Conservation (phyloP, 2,888 invertebrate genomes). For the Cabera pusaria region DNA sequence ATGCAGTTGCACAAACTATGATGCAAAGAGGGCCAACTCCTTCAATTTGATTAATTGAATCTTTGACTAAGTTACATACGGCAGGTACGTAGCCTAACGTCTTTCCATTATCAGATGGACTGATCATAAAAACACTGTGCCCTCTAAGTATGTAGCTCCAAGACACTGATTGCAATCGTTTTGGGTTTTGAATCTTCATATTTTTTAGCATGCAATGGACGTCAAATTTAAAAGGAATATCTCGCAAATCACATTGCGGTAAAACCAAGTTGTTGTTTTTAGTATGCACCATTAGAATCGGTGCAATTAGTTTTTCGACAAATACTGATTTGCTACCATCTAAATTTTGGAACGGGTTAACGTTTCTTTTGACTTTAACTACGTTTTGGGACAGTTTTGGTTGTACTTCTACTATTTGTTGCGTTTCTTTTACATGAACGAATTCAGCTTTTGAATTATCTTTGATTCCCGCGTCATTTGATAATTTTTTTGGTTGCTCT, state of each 20-base stretch:
- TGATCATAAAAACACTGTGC: slow-evolving; percentile 85
- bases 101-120: slow-evolving; percentile 85
- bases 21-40: slow-evolving; percentile 85
- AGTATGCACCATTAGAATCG: slow-evolving; percentile 69
- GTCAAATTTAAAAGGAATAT: slow-evolving; percentile 57
- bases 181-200: slow-evolving; percentile 62
- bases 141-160: slow-evolving; percentile 88
- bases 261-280: slow-evolving; percentile 58
- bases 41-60: slow-evolving; percentile 53
- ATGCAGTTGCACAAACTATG: slow-evolving; percentile 85
- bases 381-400: slow-evolving; percentile 8
- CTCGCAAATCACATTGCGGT: slow-evolving; percentile 51
- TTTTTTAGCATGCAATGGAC: slow-evolving; percentile 55
- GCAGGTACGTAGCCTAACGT: slow-evolving; percentile 88
- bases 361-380: slow-evolving; percentile 38
- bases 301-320: slow-evolving; percentile 66
- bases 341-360: slow-evolving; percentile 66
- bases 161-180: slow-evolving; percentile 85
- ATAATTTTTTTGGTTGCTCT: not conserved
- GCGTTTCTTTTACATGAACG: slow-evolving; percentile 1
- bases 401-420: slow-evolving; percentile 3
- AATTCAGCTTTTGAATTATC: not conserved
- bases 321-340: slow-evolving; percentile 62
- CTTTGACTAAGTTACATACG: slow-evolving; percentile 83
- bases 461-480: too few relatives aligned